phyloP scores from a whole-genome alignment of 2,888 invertebrate species.

The Pasiphila rectangulata region DNA sequence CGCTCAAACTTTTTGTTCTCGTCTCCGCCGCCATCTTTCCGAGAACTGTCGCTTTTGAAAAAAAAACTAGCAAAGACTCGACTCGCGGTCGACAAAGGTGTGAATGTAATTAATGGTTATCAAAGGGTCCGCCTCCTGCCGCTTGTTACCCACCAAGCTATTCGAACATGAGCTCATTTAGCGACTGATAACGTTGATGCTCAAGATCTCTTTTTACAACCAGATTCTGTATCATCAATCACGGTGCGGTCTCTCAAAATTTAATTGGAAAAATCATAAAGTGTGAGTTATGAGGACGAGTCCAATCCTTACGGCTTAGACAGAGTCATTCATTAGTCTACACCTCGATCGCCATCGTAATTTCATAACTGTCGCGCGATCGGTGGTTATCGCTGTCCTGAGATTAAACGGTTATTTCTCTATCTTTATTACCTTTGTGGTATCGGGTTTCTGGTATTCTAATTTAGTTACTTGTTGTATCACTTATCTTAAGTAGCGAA shows the following conservation, averaged over 20 bases:
- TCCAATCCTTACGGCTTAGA: slow-evolving; percentile 30
- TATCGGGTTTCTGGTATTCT: slow-evolving; percentile 32
- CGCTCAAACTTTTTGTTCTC: slow-evolving; percentile 56
- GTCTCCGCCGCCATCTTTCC: slow-evolving; percentile 57
- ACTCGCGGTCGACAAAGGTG: slow-evolving; percentile 64
- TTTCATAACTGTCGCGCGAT: slow-evolving; percentile 46
- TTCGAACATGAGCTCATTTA: slow-evolving; percentile 52
- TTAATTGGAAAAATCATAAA: slow-evolving; percentile 52
- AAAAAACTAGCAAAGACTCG: slow-evolving; percentile 40
- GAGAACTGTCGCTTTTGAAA: slow-evolving; percentile 60
- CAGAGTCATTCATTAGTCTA: slow-evolving; percentile 44
- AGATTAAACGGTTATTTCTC: slow-evolving; percentile 39
- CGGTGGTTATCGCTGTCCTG: slow-evolving; percentile 39
- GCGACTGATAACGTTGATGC: slow-evolving; percentile 21
- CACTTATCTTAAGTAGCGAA: slow-evolving; percentile 16
- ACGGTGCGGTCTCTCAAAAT: slow-evolving; percentile 43
- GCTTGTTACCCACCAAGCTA: slow-evolving; percentile 41
- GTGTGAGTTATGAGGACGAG: slow-evolving; percentile 43
- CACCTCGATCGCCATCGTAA: slow-evolving; percentile 45
- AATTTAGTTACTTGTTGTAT: slow-evolving; percentile 22
- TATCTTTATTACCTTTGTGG: slow-evolving; percentile 29
- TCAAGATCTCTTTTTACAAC: slow-evolving; percentile 22
- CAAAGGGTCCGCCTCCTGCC: slow-evolving; percentile 62
- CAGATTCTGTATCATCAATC: slow-evolving; percentile 41
- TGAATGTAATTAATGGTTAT: slow-evolving; percentile 78